Base-by-base conservation (phyloP, 2,888 invertebrate genomes). In the Drosophila histrio region DNA sequence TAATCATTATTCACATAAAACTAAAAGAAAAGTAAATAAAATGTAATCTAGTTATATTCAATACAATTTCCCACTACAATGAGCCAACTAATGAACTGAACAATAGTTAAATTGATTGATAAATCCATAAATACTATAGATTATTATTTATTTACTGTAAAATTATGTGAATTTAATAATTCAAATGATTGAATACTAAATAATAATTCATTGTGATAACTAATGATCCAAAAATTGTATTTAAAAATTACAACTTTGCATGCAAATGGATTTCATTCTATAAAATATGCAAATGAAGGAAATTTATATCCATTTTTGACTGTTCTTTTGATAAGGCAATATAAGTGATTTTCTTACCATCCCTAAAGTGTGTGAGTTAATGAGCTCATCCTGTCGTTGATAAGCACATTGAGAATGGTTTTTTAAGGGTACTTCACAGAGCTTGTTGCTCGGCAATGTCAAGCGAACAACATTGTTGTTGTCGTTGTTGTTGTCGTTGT, bases 311-410 rank as follows among this genome's bases (percentile, higher is more conserved):
- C 38, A 19, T 6, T 38, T 11, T 38, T 19, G 26, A 13, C 15
- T 26, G 38, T 52, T 9, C 9, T 30, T 21, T 30, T 52, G 21
- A 21, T 22, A 9, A 7, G 21, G 7, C 13, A 26, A 50, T 36
- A 26, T 19, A 24, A 38, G 17, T 26, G n/a, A 36, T 36, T 36
- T 17, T 11, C 11, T 22, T 24, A 34, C 3, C 49, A 34, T 3
- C 15, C 24, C 22, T 2, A 8, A 36, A 24, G 36, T 17, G 36
- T 36, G 22, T 26, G 24, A 36, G 50, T 13, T 52, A 77, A 74
- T 75, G 58, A 75, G 75, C 58, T 67, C 59, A 58, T 68, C 73
- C 73, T 62, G 74, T 57, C 67, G 57, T 61, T 72, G 77, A 67
- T 77, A 72, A 73, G 60, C 46, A 67, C 54, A 62, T 66, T 24